Evolutionary conservation across 2,888 invertebrate species (phyloP).

Genomic region (Tolmerus cingulatus): DNA sequence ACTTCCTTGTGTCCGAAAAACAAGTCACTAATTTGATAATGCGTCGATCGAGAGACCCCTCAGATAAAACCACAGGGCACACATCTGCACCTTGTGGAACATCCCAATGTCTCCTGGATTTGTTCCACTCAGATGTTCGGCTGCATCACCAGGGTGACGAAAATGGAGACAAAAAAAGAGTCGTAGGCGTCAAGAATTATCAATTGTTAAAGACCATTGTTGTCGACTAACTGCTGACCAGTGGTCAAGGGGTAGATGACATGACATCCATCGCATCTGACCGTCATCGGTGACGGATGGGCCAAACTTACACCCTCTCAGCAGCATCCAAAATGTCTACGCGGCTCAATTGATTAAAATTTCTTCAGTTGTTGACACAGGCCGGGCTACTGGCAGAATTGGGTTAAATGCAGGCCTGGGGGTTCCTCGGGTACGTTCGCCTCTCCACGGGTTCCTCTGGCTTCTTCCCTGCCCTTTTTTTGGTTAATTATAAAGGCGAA

Average conservation of each 20-base stretch:
- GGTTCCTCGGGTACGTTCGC: not conserved
- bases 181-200: conserved; percentile 17
- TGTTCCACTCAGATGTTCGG: not conserved
- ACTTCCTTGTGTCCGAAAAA: not conserved
- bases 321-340: not conserved
- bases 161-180: not conserved
- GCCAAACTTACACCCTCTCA: not conserved
- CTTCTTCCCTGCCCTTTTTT: not conserved
- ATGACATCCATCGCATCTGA: conserved; percentile 4
- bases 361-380: conserved; percentile 29
- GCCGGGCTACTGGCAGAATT: conserved; percentile 17
- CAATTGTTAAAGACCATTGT: conserved; percentile 24
- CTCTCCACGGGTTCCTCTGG: not conserved
- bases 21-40: not conserved
- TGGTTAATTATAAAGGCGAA: conserved; percentile 29
- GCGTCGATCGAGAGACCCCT: not conserved
- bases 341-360: conserved; percentile 23
- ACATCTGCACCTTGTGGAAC: not conserved
- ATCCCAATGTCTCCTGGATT: not conserved
- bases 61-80: not conserved
- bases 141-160: not conserved
- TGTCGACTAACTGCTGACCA: conserved; percentile 24
- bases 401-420: conserved; percentile 32
- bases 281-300: conserved; percentile 22
- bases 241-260: conserved; percentile 6